Conservation (phyloP, 2,888 invertebrate genomes). For the Tenodera sinensis region DNA sequence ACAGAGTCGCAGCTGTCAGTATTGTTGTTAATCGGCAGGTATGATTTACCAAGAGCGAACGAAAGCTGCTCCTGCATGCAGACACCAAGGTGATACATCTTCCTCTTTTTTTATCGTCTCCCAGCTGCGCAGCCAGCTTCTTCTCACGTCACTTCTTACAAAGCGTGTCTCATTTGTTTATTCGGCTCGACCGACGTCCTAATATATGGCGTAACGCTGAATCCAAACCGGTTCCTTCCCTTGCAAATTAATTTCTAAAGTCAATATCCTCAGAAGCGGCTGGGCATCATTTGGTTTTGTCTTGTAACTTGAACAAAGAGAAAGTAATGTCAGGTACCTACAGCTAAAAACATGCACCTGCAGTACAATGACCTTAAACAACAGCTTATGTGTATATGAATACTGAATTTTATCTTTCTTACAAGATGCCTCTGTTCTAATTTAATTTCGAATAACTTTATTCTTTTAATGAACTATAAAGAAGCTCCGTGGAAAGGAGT, state of each 20-base stretch:
- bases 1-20: background rate
- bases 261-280: background rate
- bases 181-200: background rate
- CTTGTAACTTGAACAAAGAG: background rate
- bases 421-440: too few relatives aligned
- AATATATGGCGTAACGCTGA: background rate
- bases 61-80: background rate
- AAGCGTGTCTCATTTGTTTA: background rate
- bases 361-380: too few relatives aligned
- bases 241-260: background rate
- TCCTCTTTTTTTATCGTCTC: background rate
- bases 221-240: background rate
- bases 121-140: too few relatives aligned
- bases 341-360: background rate
- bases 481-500: too few relatives aligned
- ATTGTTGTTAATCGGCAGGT: background rate
- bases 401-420: too few relatives aligned
- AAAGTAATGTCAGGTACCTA: background rate
- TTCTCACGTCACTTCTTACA: background rate
- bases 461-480: too few relatives aligned
- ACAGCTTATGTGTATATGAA: too few relatives aligned
- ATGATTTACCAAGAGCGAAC: background rate
- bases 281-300: background rate
- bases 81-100: background rate
- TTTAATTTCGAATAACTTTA: too few relatives aligned